These are phyloP conservation scores for Siphamia tubifer DNA, from an alignment of 2,113 vertebrate genomes.

Conservation along the genomic window DNA sequence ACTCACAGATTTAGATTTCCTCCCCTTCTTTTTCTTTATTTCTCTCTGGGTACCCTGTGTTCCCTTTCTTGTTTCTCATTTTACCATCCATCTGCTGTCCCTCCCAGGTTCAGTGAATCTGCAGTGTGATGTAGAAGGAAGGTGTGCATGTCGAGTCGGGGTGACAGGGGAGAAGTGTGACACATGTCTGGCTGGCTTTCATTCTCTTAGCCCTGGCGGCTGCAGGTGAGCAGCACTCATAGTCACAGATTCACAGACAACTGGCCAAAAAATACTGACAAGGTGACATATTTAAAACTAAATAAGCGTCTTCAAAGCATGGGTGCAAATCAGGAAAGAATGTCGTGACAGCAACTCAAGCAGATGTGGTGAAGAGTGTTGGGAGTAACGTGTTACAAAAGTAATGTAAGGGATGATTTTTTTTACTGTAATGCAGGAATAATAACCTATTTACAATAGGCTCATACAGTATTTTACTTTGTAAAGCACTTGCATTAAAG, in stretches of 20 bases:
- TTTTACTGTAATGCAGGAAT: no score
- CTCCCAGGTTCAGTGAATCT: slow-evolving; percentile 83
- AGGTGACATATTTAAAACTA: not conserved
- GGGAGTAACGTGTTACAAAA: no score
- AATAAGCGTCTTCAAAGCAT: not conserved
- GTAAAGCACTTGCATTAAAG: no score
- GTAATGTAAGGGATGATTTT: no score
- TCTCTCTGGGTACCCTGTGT: not conserved
- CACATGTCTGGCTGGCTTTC: slow-evolving; percentile 85
- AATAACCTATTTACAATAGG: no score
- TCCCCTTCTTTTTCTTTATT: not conserved
- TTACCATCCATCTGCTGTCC: not conserved
- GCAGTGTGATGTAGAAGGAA: slow-evolving; percentile 83
- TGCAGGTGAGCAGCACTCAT: slow-evolving; percentile 85
- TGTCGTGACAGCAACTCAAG: not conserved
- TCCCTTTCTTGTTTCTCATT: not conserved
- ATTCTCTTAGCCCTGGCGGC: slow-evolving; percentile 88
- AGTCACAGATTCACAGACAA: not conserved
- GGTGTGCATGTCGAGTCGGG: slow-evolving; percentile 82
- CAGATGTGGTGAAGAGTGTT: no score
- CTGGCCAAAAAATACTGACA: not conserved
- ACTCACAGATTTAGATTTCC: not conserved
- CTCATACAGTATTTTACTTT: no score
- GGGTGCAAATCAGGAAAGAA: not conserved
- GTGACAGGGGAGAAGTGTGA: slow-evolving; percentile 91